Base-by-base conservation (phyloP, 2,113 vertebrate species). In the Mastomys natalensis region DNA sequence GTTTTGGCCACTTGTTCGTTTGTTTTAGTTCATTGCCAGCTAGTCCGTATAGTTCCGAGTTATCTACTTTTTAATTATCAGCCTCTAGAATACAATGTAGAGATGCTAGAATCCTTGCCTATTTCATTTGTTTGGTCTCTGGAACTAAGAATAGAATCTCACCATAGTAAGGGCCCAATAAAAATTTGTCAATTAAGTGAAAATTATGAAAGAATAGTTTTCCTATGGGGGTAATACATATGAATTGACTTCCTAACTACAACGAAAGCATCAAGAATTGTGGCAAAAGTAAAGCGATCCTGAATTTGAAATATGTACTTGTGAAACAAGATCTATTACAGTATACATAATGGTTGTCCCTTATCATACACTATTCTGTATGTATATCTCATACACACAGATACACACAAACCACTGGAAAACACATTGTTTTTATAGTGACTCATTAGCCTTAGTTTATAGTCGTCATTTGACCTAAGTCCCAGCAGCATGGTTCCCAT, bases 291-390 rank as follows among this genome's bases (percentile, higher is more conserved):
- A 93, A 58, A 87, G 5, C 3, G 1, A 64, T 87, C 91, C 85
- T 58, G 95, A 96, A 96, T 40, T 96, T 88, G 40, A 78, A 92
- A 87, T 64, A 19, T 94, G 81, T 37, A 53, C 60, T 96, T 96
- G 31, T 31, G 89, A 96, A 96, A 91, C 22, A 43, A 90, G 90
- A 72, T 88, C 53, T 77, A 72, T 43, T 72, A n/a, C 3, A 97
- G 24, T 62, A 89, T 0, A 77, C 17, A 37, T 45, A 86, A 87
- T 22, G 68, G n/a, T 70, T 66, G 55, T 55, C 40, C 68, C 43
- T 80, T 43, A 64, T 17, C 43, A 86, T 29, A 94, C 68, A n/a
- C 22, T 24, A n/a, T n/a, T 51, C 64, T 77, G 15, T 13, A 7
- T 55, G 60, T 19, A 93, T 17, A n/a, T 3, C 45, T 87, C 55